Evolutionary conservation across 2,888 invertebrate genomes (phyloP).

Genomic region (Sussaba pulchella): DNA sequence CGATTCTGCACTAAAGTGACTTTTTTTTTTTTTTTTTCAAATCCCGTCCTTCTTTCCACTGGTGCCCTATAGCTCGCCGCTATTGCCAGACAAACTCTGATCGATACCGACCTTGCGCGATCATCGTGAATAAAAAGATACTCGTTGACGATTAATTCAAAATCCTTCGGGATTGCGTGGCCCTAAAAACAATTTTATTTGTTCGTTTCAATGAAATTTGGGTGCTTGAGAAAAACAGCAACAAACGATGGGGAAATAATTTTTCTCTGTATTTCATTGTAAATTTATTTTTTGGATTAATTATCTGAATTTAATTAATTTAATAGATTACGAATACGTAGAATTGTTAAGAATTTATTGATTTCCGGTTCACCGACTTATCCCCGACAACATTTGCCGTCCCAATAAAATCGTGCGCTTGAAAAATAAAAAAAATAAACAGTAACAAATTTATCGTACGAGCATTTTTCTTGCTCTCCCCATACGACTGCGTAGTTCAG

Average conservation of each 20-base stretch:
- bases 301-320: no score
- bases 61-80: constrained; percentile 7
- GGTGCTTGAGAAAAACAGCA: neutral
- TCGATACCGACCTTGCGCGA: constrained; percentile 48
- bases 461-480: no score
- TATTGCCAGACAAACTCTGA: constrained; percentile 45
- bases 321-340: no score
- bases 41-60: neutral
- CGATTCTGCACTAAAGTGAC: constrained; percentile 56
- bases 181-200: neutral
- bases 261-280: neutral
- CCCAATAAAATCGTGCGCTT: neutral
- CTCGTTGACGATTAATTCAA: no score
- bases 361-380: no score
- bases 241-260: neutral
- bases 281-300: no score
- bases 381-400: no score
- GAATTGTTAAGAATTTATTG: no score
- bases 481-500: no score
- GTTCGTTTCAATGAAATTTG: no score
- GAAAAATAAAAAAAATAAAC: no score
- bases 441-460: no score
- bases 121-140: constrained; percentile 1
- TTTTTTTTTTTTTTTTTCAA: constrained; percentile 25
- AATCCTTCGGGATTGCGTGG: neutral